These are phyloP conservation scores for Drosophila kohkoa DNA, from an alignment of 1,140 invertebrate genomes.

Conservation along the genomic window DNA sequence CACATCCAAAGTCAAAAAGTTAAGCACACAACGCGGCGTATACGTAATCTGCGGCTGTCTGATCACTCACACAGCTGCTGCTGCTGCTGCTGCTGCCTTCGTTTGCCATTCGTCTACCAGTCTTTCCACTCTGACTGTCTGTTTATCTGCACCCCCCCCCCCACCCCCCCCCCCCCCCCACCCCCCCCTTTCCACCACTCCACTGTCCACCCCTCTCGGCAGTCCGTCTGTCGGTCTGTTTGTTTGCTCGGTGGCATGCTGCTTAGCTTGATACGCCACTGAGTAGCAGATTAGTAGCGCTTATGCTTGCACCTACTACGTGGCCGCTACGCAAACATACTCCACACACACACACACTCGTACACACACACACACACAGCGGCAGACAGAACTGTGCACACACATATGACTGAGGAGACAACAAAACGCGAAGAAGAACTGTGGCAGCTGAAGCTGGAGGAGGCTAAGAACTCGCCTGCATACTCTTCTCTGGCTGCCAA, in stretches of 20 bases:
- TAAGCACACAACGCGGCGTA: slow-evolving; percentile 75
- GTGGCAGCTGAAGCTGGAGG: slow-evolving; percentile 12
- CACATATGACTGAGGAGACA: slow-evolving; percentile 9
- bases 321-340: slow-evolving; percentile 44
- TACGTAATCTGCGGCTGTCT: slow-evolving; percentile 81
- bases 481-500: slow-evolving; percentile 19
- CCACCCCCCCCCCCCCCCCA: not conserved
- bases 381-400: slow-evolving; percentile 8
- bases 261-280: slow-evolving; percentile 81
- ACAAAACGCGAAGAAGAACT: not conserved
- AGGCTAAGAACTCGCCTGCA: slow-evolving; percentile 40
- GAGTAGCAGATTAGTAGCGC: slow-evolving; percentile 82
- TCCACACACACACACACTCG: slow-evolving; percentile 19
- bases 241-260: slow-evolving; percentile 76
- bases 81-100: not conserved
- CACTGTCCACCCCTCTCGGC: not conserved
- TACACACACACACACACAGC: slow-evolving; percentile 17
- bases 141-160: slow-evolving; percentile 18
- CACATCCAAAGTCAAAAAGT: slow-evolving; percentile 80
- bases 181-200: not conserved
- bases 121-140: slow-evolving; percentile 10
- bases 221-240: slow-evolving; percentile 55
- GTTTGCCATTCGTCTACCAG: slow-evolving; percentile 31
- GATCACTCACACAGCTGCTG: slow-evolving; percentile 56
- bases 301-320: slow-evolving; percentile 82